Conservation (phyloP, 1,140 invertebrate species). For the Chironomus tepperi region DNA sequence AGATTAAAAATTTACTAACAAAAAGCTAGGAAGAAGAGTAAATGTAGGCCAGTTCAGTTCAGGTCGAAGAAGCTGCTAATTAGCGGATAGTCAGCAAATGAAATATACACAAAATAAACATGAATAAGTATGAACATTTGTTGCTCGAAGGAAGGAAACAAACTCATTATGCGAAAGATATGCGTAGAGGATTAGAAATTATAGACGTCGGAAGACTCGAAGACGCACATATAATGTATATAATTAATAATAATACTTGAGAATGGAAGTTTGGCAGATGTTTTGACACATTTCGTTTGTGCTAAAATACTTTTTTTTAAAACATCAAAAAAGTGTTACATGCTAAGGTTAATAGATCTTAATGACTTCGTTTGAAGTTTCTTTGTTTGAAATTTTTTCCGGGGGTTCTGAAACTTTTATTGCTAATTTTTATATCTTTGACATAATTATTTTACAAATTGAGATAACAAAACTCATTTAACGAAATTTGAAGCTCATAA, state of each 20-base stretch:
- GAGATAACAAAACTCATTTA: no score
- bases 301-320: background rate
- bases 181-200: background rate
- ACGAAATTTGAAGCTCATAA: no score
- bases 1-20: no score
- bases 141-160: no score
- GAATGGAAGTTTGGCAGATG: background rate
- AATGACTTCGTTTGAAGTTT: background rate
- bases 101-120: no score
- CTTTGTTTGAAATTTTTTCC: background rate
- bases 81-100: no score
- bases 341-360: background rate
- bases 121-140: no score
- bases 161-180: background rate
- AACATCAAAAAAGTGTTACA: background rate
- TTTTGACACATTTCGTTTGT: constrained; percentile 4
- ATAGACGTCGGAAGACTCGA: background rate
- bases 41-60: no score
- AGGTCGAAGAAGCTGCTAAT: no score
- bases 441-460: background rate
- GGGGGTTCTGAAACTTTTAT: background rate
- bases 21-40: no score
- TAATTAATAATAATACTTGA: background rate
- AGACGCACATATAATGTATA: background rate
- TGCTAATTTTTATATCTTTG: background rate